A percentile compares a stretch with the other conserved stretches of the same genome.
These are phyloP conservation scores for Drosophila suzukii DNA, from an alignment of 1,140 invertebrate species.

Conservation along the genomic window DNA sequence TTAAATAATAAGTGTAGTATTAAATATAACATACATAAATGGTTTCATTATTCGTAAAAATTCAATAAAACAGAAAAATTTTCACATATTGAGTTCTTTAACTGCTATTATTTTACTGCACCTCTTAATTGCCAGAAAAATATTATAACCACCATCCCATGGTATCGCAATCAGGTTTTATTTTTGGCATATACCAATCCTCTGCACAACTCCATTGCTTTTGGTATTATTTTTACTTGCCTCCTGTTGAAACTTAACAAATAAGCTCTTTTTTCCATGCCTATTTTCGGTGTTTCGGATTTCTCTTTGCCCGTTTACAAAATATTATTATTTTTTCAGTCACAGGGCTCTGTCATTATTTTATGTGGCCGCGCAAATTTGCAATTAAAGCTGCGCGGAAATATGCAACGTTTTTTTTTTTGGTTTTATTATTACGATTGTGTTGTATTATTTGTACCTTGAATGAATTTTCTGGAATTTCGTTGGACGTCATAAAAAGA, in stretches of 20 bases:
- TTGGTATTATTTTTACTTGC: slow-evolving; percentile 32
- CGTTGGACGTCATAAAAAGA: slow-evolving; percentile 39
- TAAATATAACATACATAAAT: too few species aligned
- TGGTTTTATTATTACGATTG: neutral
- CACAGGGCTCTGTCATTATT: slow-evolving; percentile 36
- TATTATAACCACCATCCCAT: slow-evolving; percentile 4
- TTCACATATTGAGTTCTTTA: too few species aligned
- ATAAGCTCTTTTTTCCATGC: slow-evolving; percentile 50
- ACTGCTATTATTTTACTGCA: too few species aligned
- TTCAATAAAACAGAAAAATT: too few species aligned
- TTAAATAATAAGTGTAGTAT: too few species aligned
- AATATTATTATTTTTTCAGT: slow-evolving; percentile 9
- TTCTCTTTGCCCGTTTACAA: neutral
- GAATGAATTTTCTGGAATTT: slow-evolving; percentile 35
- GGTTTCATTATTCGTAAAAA: too few species aligned
- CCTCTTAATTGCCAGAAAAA: neutral
- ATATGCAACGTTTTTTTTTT: slow-evolving; percentile 23
- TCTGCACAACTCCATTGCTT: slow-evolving; percentile 26
- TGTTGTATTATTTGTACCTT: slow-evolving; percentile 10
- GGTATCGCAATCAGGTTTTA: slow-evolving; percentile 28
- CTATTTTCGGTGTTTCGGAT: slow-evolving; percentile 14
- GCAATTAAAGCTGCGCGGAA: slow-evolving; percentile 53
- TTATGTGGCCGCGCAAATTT: slow-evolving; percentile 45
- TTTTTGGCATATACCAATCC: neutral
- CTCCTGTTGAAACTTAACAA: slow-evolving; percentile 54